phyloP scores from a whole-genome alignment of 2,888 invertebrate species.

The Heteromyza rotundicornis region DNA sequence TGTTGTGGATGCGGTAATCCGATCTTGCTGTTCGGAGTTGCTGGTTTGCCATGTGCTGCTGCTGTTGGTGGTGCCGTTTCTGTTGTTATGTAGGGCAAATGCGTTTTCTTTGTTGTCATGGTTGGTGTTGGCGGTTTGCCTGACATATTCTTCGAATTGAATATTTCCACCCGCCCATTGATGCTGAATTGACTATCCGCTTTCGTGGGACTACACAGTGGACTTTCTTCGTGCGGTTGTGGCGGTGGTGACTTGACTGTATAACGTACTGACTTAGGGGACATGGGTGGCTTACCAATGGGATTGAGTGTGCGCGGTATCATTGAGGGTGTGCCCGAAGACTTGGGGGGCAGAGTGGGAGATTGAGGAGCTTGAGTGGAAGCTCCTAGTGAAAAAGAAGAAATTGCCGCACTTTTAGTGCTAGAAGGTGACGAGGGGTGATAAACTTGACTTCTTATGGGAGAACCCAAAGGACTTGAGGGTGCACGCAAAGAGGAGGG shows the following conservation, averaged over 20 bases:
- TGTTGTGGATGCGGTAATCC: slow-evolving; percentile 19
- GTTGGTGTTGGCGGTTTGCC: slow-evolving; percentile 46
- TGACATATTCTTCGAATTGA: slow-evolving; percentile 51
- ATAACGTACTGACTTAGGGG: slow-evolving; percentile 37
- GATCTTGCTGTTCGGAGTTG: slow-evolving; percentile 9
- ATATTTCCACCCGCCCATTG: slow-evolving; percentile 57
- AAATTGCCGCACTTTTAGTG: background rate
- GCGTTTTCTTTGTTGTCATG: slow-evolving; percentile 34
- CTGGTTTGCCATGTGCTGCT: background rate
- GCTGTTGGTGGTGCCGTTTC: background rate
- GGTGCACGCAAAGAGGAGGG: slow-evolving; percentile 2
- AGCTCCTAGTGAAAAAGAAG: background rate
- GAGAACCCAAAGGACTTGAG: background rate
- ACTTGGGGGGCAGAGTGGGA: background rate
- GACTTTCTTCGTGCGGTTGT: slow-evolving; percentile 23
- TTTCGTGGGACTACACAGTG: slow-evolving; percentile 31
- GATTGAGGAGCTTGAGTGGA: background rate
- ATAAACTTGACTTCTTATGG: no score
- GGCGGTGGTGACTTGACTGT: background rate
- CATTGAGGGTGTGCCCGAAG: slow-evolving; percentile 33
- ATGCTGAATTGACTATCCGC: slow-evolving; percentile 48
- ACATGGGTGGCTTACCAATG: slow-evolving; percentile 48
- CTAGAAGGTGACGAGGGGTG: no score
- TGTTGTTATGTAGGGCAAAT: slow-evolving; percentile 33
- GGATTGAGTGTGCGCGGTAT: slow-evolving; percentile 45